Base-by-base conservation (phyloP, 2,888 invertebrate genomes). In the Tyria jacobaeae region DNA sequence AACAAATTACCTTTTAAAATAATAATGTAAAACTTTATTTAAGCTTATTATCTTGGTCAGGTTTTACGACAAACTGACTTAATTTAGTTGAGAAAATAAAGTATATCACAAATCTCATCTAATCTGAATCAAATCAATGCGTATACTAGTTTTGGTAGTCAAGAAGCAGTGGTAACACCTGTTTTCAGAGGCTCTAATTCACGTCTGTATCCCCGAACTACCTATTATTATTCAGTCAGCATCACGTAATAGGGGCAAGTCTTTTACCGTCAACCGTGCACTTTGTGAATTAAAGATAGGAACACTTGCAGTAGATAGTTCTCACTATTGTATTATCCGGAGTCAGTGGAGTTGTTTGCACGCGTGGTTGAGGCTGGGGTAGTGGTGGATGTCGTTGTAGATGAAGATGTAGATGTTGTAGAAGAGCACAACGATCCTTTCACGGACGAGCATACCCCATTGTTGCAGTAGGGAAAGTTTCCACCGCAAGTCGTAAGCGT, bases 361-460 rank as follows among this genome's bases (percentile, higher is more conserved):
- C 3, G 1, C 12, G 21, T 21, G 21, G 21, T 44, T 44, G 44
- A 44, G 12, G 21, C 21, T 21, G 5, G 10, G 12, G 59, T 51
- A 51, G 64, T 61, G 9, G 70, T 53, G 35, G 67, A 66, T 17
- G 71, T 65, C 24, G 66, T 53, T 2, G 35, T 27, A 37, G 70
- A 61, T 53, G 63, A 55, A 1, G 61, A 64, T 24, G 56, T 69
- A 6, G 66, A 51, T 15, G 49, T 27, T 15, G 44, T 21, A 34
- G 64, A 49, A 6, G 61, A 44, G 24, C 91, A 90, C 14, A 76
- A 69, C 2, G 83, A 27, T 0, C 85, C 84, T n/a, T 71, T 82
- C 55, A 35, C 58, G 12, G 64, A 60, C 0, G 92, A 89, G 77
- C 92, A 93, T 15, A 73, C 61, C 0, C 92, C 91, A 55, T 78